These are phyloP conservation scores for Rhynchomys soricoides DNA, from an alignment of 2,113 vertebrate genomes.

Conservation along the genomic window DNA sequence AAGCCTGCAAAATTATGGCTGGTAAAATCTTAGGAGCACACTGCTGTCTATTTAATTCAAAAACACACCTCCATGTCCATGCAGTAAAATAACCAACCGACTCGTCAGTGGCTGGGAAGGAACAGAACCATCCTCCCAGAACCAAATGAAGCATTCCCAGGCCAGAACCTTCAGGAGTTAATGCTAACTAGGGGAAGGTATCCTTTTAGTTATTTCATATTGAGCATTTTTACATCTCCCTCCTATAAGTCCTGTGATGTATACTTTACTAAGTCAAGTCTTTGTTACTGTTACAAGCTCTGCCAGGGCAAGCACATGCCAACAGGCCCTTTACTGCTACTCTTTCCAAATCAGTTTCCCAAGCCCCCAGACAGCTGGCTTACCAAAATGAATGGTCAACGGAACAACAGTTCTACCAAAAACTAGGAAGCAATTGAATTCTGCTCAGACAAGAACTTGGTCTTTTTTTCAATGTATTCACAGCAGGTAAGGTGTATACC, in stretches of 20 bases:
- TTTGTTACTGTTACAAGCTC: not conserved
- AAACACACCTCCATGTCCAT: not conserved
- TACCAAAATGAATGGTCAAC: not conserved
- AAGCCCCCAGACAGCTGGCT: not conserved
- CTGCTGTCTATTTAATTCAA: not conserved
- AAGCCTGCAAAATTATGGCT: not conserved
- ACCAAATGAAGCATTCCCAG: not conserved
- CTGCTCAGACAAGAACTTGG: not conserved
- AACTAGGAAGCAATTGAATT: slow-evolving; percentile 14
- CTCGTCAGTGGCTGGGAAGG: not conserved
- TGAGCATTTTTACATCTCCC: not conserved
- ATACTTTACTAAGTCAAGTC: slow-evolving; percentile 55
- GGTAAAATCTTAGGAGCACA: not conserved
- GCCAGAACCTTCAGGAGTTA: not conserved
- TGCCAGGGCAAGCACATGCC: not conserved
- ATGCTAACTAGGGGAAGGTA: not conserved
- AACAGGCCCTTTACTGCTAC: not conserved
- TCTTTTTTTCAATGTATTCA: not conserved
- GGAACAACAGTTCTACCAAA: not conserved
- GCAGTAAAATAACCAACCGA: not conserved
- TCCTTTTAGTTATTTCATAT: slow-evolving; percentile 41
- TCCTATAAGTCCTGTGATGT: not conserved
- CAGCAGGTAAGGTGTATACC: not conserved
- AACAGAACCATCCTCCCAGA: not conserved
- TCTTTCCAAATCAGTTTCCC: slow-evolving; percentile 28